Evolutionary conservation across 2,797 vertebrate species (phyloP).

Genomic region (Gobionotothen gibberifrons): DNA sequence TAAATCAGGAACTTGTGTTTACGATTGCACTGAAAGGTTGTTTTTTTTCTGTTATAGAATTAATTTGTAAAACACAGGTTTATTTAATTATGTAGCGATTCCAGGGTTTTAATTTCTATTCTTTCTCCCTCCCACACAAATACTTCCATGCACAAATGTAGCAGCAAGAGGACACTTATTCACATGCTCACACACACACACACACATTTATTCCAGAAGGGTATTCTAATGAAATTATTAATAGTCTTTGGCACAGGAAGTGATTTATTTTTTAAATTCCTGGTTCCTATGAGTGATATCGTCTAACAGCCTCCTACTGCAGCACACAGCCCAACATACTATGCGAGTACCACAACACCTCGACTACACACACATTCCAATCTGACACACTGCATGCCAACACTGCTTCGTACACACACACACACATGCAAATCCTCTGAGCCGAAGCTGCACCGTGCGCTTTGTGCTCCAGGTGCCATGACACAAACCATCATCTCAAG

Average conservation of each 20-base stretch:
- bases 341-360: slow-evolving; percentile 25
- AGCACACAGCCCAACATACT: slow-evolving; percentile 11
- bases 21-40: background rate
- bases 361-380: slow-evolving; percentile 15
- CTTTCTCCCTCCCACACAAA: slow-evolving; percentile 35
- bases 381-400: slow-evolving; percentile 18
- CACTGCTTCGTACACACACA: background rate
- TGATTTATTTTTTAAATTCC: slow-evolving; percentile 11
- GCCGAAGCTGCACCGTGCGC: slow-evolving; percentile 36
- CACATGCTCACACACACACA: slow-evolving; percentile 32
- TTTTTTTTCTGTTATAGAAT: background rate
- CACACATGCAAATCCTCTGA: slow-evolving; percentile 38
- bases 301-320: slow-evolving; percentile 32
- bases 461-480: slow-evolving; percentile 77
- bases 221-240: slow-evolving; percentile 58
- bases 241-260: slow-evolving; percentile 52
- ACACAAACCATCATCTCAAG: slow-evolving; percentile 78
- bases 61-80: slow-evolving; percentile 21
- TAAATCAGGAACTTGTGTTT: background rate
- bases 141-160: slow-evolving; percentile 31
- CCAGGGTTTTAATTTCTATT: slow-evolving; percentile 21
- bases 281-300: slow-evolving; percentile 28
- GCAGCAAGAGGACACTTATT: slow-evolving; percentile 34
- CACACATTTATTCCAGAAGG: slow-evolving; percentile 44
- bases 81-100: slow-evolving; percentile 15